These are phyloP conservation scores for Eupithecia pulchellata DNA, from an alignment of 2,888 invertebrate genomes.

Conservation along the genomic window DNA sequence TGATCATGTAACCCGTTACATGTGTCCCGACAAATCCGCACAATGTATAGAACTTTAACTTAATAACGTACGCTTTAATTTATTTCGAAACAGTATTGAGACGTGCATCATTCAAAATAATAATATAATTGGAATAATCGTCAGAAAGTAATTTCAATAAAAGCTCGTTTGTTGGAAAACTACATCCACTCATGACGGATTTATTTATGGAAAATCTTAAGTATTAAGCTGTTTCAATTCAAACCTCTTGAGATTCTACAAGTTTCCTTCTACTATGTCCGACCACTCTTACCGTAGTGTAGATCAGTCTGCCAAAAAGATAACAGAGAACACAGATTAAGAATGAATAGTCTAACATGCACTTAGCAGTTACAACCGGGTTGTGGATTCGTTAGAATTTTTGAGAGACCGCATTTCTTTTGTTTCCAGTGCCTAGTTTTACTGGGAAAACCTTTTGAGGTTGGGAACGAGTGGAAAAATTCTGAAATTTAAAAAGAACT, in stretches of 20 bases:
- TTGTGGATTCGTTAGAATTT: slow-evolving; percentile 68
- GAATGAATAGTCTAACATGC: slow-evolving; percentile 76
- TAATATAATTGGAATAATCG: too few relatives aligned
- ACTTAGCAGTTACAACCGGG: slow-evolving; percentile 63
- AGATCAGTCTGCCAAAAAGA: slow-evolving; percentile 78
- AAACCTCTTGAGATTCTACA: background rate
- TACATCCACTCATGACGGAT: background rate
- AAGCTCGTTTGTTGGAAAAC: background rate
- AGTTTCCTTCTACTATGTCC: background rate
- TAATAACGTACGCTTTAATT: too few relatives aligned
- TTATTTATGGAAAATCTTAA: background rate
- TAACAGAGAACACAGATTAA: slow-evolving; percentile 69
- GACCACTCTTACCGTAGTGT: slow-evolving; percentile 37
- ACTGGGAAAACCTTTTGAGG: background rate
- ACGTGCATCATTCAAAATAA: too few relatives aligned
- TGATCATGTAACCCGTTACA: too few relatives aligned
- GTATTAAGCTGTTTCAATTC: background rate
- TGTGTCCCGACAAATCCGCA: too few relatives aligned
- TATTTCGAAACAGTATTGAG: too few relatives aligned
- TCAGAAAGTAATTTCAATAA: too few relatives aligned
- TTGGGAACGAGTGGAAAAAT: too few relatives aligned
- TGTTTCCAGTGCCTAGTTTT: slow-evolving; percentile 24
- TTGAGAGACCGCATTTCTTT: slow-evolving; percentile 43
- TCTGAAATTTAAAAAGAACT: background rate
- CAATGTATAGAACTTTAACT: too few relatives aligned